Evolutionary conservation across 1,140 invertebrate genomes (phyloP).

Genomic region (Aporrectodea caliginosa): DNA sequence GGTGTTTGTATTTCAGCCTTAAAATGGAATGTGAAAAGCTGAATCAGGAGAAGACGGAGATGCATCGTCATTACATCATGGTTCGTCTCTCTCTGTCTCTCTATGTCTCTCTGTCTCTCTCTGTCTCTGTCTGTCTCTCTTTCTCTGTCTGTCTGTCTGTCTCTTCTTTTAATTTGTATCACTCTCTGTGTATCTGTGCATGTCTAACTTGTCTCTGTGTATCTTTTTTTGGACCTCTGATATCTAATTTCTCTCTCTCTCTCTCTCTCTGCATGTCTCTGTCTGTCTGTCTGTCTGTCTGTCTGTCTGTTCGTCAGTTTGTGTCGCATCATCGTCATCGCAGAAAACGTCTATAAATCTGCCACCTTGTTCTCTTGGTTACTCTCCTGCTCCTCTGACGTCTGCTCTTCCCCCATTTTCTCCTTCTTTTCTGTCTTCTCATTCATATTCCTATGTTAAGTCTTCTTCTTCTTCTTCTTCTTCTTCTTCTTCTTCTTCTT

Average conservation of each 20-base stretch:
- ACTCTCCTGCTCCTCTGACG: no score
- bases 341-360: no score
- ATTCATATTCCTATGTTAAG: no score
- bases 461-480: no score
- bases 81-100: slow-evolving; percentile 61
- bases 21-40: slow-evolving; percentile 78
- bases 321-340: no score
- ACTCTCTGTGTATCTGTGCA: not conserved
- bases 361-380: no score
- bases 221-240: no score
- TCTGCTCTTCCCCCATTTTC: no score
- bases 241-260: not conserved
- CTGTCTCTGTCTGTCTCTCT: not conserved
- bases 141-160: not conserved
- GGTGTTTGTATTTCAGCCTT: slow-evolving; percentile 57
- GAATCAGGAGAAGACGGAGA: slow-evolving; percentile 93
- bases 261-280: not conserved
- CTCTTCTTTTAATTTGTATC: not conserved
- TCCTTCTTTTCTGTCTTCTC: no score
- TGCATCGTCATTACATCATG: slow-evolving; percentile 96
- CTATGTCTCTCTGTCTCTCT: not conserved
- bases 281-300: slow-evolving; percentile 1
- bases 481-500: not conserved
- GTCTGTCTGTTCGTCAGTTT: not conserved
- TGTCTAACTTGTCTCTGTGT: not conserved